Conservation (phyloP, 2,113 vertebrate genomes). For the Balaeniceps rex region DNA sequence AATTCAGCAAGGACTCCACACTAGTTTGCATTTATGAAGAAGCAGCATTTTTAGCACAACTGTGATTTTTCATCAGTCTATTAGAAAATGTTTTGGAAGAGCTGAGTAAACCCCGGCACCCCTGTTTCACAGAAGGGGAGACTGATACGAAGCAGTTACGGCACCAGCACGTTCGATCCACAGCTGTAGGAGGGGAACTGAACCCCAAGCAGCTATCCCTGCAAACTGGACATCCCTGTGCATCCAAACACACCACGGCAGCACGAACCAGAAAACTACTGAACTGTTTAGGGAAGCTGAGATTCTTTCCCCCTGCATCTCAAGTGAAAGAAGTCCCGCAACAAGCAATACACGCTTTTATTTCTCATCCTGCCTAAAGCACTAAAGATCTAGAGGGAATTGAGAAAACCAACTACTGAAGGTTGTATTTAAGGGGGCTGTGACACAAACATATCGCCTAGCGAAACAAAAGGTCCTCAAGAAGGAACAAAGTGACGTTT, state of each 20-base stretch:
- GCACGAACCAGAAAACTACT: not conserved
- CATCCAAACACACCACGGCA: not conserved
- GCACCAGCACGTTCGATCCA: accelerated
- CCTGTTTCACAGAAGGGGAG: not conserved
- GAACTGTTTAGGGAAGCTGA: not conserved
- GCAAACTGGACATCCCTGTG: not conserved
- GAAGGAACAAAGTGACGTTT: not conserved
- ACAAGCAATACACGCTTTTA: accelerated
- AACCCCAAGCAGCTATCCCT: not conserved
- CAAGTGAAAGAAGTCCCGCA: not conserved
- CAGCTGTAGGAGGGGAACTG: not conserved
- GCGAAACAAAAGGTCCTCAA: not conserved
- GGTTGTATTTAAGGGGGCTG: not conserved
- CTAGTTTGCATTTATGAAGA: not conserved
- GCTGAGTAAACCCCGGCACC: not conserved
- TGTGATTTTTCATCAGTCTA: not conserved
- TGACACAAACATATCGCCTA: accelerated
- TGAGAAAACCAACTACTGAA: not conserved
- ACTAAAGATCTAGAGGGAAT: not conserved
- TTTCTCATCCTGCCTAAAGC: not conserved
- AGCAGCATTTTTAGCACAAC: not conserved
- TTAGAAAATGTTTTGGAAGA: not conserved
- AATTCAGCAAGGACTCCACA: not conserved
- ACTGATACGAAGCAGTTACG: not conserved
- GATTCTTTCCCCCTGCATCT: not conserved